Evolutionary conservation across 2,113 vertebrate genomes (phyloP).

Genomic region (Zosterops japonicus): DNA sequence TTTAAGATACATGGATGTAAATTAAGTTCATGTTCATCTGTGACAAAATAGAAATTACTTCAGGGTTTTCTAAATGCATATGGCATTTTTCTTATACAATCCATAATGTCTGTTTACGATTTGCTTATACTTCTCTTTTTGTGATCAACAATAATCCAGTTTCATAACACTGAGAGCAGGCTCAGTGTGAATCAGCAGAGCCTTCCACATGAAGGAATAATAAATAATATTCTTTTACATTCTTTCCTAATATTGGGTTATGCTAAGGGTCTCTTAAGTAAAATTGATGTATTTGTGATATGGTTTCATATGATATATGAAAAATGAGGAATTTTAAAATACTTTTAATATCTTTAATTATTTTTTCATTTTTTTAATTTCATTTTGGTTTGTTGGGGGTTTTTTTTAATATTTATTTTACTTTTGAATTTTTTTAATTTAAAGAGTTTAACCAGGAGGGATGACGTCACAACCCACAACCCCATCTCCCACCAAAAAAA

Average conservation of each 20-base stretch:
- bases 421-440: not conserved
- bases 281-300: not conserved
- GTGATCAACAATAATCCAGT: not conserved
- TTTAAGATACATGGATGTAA: not conserved
- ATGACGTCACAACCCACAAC: not conserved
- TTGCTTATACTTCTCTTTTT: not conserved
- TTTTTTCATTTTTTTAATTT: not conserved
- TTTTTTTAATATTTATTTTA: not conserved
- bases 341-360: not conserved
- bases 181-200: not conserved
- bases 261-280: not conserved
- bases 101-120: not conserved
- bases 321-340: not conserved
- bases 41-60: not conserved
- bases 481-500: accelerated
- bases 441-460: not conserved
- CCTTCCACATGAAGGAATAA: not conserved
- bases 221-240: too few relatives aligned
- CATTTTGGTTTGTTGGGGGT: accelerated
- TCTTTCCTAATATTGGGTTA: not conserved
- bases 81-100: not conserved
- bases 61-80: not conserved
- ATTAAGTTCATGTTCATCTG: not conserved
- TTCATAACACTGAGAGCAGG: not conserved
- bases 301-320: not conserved